Percentiles rank a stretch among this genome's conserved stretches.
Evolutionary conservation across 2,888 invertebrate genomes (phyloP).

Genomic region (Dysmachus trigonus): DNA sequence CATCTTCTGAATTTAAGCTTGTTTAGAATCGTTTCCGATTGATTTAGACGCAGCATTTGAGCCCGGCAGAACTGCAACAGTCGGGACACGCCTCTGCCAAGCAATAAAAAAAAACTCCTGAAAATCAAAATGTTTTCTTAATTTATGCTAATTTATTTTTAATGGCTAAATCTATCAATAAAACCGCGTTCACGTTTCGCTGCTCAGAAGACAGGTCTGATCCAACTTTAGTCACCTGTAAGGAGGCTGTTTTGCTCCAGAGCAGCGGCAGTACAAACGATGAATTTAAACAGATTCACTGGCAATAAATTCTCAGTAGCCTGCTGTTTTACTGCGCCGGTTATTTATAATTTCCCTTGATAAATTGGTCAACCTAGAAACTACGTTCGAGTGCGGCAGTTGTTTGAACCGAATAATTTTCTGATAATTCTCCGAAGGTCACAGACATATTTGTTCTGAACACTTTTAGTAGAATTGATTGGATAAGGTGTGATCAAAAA

Average conservation of each 20-base stretch:
- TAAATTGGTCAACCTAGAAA: slow-evolving; percentile 8
- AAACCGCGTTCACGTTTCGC: background rate
- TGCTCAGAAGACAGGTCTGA: background rate
- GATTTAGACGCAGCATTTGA: background rate
- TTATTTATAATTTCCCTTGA: background rate
- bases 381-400: background rate
- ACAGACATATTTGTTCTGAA: background rate
- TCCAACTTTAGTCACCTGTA: background rate
- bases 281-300: background rate
- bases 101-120: background rate
- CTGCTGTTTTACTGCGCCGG: slow-evolving; percentile 23
- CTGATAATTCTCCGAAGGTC: background rate
- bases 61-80: background rate
- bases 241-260: background rate
- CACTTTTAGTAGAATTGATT: background rate
- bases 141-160: slow-evolving; percentile 28
- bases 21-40: background rate
- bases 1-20: background rate
- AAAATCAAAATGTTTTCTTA: background rate
- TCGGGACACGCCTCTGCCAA: background rate
- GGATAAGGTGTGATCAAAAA: background rate
- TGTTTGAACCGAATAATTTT: background rate
- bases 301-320: slow-evolving; percentile 9
- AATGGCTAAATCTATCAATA: slow-evolving; percentile 22
- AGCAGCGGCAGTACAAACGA: background rate